Percentiles rank a stretch among this genome's conserved stretches.
Evolutionary conservation across 2,797 vertebrate species (phyloP).

Genomic region (Melanotaenia boesemani): DNA sequence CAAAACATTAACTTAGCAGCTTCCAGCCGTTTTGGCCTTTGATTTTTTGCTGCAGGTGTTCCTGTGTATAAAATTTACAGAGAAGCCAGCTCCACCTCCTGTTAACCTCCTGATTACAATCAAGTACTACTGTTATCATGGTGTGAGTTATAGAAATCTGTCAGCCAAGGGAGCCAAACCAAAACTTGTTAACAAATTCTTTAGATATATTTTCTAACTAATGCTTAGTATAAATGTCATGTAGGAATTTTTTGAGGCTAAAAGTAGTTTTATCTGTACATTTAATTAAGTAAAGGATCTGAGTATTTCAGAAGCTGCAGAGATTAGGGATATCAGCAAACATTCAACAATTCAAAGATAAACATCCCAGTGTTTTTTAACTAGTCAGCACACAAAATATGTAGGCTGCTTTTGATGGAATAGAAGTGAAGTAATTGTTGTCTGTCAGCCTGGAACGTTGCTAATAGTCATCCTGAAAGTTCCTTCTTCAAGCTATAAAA

Average conservation of each 20-base stretch:
- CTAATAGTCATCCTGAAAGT: slow-evolving; percentile 6
- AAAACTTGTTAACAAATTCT: neutral
- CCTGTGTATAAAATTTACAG: neutral
- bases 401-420: slow-evolving; percentile 17
- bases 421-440: slow-evolving; percentile 38
- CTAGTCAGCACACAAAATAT: neutral
- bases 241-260: neutral
- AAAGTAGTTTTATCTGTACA: neutral
- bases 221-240: neutral
- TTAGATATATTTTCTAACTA: neutral
- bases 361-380: neutral
- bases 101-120: neutral
- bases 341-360: neutral
- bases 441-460: slow-evolving; percentile 12
- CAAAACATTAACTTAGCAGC: neutral
- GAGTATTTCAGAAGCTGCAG: neutral
- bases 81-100: neutral
- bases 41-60: neutral
- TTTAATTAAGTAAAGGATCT: neutral
- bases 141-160: neutral
- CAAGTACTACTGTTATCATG: neutral
- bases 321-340: neutral
- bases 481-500: slow-evolving; percentile 25
- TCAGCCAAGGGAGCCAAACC: neutral
- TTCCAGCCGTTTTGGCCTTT: neutral